phyloP scores from a whole-genome alignment of 2,888 invertebrate genomes.

The Troilus luridus region DNA sequence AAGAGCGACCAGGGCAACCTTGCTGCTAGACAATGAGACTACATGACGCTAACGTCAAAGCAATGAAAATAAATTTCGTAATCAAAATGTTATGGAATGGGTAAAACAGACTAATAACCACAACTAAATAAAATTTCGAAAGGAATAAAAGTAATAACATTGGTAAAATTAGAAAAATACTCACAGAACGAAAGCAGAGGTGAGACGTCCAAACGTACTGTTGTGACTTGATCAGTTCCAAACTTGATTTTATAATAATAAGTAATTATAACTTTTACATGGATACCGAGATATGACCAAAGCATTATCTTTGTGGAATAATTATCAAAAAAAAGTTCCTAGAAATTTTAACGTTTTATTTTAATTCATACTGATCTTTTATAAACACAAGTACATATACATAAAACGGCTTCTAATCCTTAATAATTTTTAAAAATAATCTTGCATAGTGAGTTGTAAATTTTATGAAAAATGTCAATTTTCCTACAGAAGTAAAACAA shows the following conservation, averaged over 20 bases:
- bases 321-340: not conserved
- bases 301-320: not conserved
- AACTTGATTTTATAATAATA: conserved; percentile 34
- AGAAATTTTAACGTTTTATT: conserved; percentile 4
- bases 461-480: not conserved
- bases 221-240: conserved; percentile 57
- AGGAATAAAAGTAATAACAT: conserved; percentile 1
- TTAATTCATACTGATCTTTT: not conserved
- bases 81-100: not conserved
- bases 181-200: conserved; percentile 59
- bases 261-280: not conserved
- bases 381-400: not conserved
- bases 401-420: not conserved
- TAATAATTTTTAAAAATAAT: not conserved
- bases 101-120: not conserved
- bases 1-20: conserved; percentile 21
- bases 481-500: conserved; percentile 14
- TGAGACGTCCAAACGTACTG: conserved; percentile 57
- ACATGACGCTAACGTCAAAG: conserved; percentile 26
- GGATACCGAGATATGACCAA: not conserved
- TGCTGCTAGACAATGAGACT: conserved; percentile 43
- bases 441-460: not conserved
- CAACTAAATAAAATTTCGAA: not conserved
- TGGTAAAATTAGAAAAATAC: conserved; percentile 50
- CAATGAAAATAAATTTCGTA: not conserved